These are phyloP conservation scores for Tylochromis polylepis DNA, from an alignment of 2,113 vertebrate species.

Conservation along the genomic window DNA sequence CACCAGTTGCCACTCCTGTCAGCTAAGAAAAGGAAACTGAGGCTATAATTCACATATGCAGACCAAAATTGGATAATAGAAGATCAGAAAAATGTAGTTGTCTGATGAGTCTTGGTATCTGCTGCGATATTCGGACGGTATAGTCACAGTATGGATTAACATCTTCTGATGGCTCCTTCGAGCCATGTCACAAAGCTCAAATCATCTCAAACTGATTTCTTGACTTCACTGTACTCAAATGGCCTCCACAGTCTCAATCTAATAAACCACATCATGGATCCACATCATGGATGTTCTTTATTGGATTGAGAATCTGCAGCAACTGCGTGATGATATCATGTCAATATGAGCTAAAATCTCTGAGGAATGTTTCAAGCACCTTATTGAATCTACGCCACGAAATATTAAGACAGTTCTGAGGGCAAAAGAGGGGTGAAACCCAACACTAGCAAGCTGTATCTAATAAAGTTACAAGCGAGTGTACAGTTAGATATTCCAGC, in stretches of 20 bases:
- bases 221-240: neutral
- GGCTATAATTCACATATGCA: neutral
- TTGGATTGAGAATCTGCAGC: neutral
- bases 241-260: neutral
- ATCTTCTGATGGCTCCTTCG: neutral
- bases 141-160: neutral
- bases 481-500: neutral
- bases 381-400: neutral
- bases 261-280: neutral
- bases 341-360: neutral
- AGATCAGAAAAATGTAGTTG: neutral
- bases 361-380: neutral
- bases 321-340: neutral
- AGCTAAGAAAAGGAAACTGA: neutral
- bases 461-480: neutral
- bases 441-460: neutral
- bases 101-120: neutral
- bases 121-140: neutral
- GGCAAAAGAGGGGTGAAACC: neutral
- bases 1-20: neutral
- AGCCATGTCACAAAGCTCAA: neutral
- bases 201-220: neutral
- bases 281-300: neutral
- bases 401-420: neutral
- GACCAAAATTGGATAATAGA: neutral